Evolutionary conservation across 2,888 invertebrate species (phyloP).

Genomic region (Lepidocyrtinus sp.): DNA sequence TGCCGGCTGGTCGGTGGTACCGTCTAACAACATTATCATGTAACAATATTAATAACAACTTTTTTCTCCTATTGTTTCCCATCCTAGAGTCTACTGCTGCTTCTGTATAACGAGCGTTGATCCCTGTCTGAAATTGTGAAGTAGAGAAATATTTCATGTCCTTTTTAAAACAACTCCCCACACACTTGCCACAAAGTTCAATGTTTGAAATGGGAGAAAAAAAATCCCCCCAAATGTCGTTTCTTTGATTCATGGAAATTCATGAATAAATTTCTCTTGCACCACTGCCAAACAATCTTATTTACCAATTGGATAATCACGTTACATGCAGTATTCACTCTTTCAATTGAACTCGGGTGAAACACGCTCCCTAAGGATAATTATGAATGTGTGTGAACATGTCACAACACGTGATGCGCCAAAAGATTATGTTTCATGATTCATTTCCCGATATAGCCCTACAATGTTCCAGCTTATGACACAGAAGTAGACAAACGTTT

Average conservation of each 20-base stretch:
- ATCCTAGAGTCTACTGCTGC: no score
- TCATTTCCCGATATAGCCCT: no score
- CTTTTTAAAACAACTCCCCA: background rate
- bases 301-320: constrained; percentile 10
- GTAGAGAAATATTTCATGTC: background rate
- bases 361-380: background rate
- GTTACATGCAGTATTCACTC: background rate
- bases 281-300: background rate
- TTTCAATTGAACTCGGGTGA: background rate
- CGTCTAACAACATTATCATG: background rate
- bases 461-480: no score
- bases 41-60: constrained; percentile 1
- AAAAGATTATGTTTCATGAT: no score
- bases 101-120: background rate
- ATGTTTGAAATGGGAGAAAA: background rate
- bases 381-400: constrained; percentile 31
- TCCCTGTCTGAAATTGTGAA: no score
- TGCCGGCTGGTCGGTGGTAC: background rate
- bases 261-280: constrained; percentile 12
- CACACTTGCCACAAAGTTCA: background rate
- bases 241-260: constrained; percentile 17
- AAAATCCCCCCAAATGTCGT: constrained; percentile 7
- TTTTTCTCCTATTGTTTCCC: no score
- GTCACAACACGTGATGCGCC: constrained; percentile 44
- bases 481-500: no score